Percentiles rank a stretch among this genome's conserved stretches.
Evolutionary conservation across 1,140 invertebrate genomes (phyloP).

Genomic region (Rhopalosiphum maidis): DNA sequence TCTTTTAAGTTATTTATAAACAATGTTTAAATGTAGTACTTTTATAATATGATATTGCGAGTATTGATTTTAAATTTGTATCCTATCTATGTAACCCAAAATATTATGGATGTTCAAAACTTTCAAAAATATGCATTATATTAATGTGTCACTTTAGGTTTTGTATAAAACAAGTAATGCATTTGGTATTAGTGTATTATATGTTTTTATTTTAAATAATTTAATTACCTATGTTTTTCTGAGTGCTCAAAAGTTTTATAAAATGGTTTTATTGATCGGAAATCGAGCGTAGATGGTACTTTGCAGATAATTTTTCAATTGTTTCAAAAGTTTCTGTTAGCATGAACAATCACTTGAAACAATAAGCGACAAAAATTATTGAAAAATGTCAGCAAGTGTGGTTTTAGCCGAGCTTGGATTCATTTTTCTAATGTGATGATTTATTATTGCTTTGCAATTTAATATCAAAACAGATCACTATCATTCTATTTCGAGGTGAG

Average conservation of each 20-base stretch:
- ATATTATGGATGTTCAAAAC: background rate
- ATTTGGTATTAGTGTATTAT: background rate
- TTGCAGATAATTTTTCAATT: background rate
- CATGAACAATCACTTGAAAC: conserved; percentile 6
- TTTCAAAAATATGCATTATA: background rate
- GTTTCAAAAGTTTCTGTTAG: background rate
- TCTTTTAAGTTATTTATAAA: too few species aligned
- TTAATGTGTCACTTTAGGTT: background rate
- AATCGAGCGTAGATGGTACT: background rate
- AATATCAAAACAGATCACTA: conserved; percentile 2
- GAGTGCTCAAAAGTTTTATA: conserved; percentile 11
- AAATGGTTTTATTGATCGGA: background rate
- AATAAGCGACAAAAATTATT: background rate
- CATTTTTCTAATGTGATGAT: background rate
- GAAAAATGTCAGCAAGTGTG: background rate
- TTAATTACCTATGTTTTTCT: conserved; percentile 3
- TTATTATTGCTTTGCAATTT: background rate
- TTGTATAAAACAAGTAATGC: background rate
- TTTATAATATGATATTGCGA: background rate
- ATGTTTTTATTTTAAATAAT: background rate
- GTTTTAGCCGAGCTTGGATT: background rate
- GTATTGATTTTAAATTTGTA: background rate
- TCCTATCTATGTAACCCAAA: background rate
- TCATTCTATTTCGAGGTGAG: background rate
- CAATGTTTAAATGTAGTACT: background rate